phyloP scores from a whole-genome alignment of 2,888 invertebrate species.

The Schizotus pectinicornis region DNA sequence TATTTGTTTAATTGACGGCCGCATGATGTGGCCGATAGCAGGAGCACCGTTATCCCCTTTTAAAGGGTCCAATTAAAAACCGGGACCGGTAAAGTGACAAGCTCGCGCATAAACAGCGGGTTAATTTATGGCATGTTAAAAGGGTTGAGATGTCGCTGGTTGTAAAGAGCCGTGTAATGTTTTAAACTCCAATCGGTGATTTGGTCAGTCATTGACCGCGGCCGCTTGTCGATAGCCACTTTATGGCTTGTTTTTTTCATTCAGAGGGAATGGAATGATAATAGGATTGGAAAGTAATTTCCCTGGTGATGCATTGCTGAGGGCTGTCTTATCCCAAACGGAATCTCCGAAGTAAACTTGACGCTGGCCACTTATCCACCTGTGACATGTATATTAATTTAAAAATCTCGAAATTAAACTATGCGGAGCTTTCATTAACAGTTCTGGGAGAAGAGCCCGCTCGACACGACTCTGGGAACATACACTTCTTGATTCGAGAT shows the following conservation, averaged over 20 bases:
- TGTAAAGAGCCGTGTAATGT: slow-evolving; percentile 24
- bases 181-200: slow-evolving; percentile 7
- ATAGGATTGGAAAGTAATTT: slow-evolving; percentile 33
- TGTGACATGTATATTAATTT: slow-evolving; percentile 28
- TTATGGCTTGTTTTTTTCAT: slow-evolving; percentile 27
- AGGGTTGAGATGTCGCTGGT: slow-evolving; percentile 25
- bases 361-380: slow-evolving; percentile 21
- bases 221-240: slow-evolving; percentile 25
- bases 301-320: slow-evolving; percentile 24
- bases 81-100: slow-evolving; percentile 1
- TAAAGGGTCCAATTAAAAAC: slow-evolving; percentile 1
- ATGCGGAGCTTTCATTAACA: slow-evolving; percentile 9
- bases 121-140: slow-evolving; percentile 31
- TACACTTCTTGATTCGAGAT: neutral
- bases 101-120: slow-evolving; percentile 6
- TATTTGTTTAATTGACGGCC: slow-evolving; percentile 4
- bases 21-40: neutral
- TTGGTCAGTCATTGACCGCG: slow-evolving; percentile 15
- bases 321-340: slow-evolving; percentile 23
- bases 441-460: neutral
- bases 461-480: slow-evolving; percentile 1
- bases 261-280: slow-evolving; percentile 29
- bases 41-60: slow-evolving; percentile 11
- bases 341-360: slow-evolving; percentile 18
- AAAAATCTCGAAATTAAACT: neutral